Base-by-base conservation (phyloP, 2,113 vertebrate species). In the Alethe castanea region DNA sequence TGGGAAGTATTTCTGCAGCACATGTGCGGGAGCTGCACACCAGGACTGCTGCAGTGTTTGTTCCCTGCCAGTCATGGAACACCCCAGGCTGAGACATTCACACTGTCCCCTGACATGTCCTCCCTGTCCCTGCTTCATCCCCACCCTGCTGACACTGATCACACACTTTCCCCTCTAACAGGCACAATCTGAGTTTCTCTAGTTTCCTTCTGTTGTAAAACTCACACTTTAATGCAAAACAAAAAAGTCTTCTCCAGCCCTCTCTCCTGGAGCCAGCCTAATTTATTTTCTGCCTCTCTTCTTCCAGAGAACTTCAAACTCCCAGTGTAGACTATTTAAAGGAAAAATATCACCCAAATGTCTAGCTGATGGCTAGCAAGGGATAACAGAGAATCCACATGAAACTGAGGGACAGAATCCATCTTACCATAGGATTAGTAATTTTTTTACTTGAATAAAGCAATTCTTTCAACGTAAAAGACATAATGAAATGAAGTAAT, bases 201-300 rank as follows among this genome's bases (percentile, higher is more conserved):
- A 20, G 33, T 45, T 38, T 72, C 56, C 42, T 91, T 38, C 53
- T 38, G 8, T 9, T 62, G 50, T 47, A 76, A 81, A 94, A 80
- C 29, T 61, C 40, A 45, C 20, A 28, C 65, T 40, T 59, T 6
- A 36, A 47, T 36, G 22, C n/a, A 86, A 92, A 90, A 76, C 38
- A 47, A 61, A 25, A 45, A 53, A 5, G 19, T 29, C 29, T 77
- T 76, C 72, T 81, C 56, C 20, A 52, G 33, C 50, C 53, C 36
- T 45, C 48, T 47, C 44, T 71, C 77, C 70, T 65, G 45, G 12
- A 71, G 52, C 35, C 76, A 94, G 10, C 7, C n/a, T 72, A 35
- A 54, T 96, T 80, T 74, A 57, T 67, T 81, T 84, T 57, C 69
- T 69, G 24, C 24, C 31, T 89, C n/a, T 78, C 44, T 78, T 78